Conservation (phyloP, 2,888 invertebrate species). For the Colletes collaris region DNA sequence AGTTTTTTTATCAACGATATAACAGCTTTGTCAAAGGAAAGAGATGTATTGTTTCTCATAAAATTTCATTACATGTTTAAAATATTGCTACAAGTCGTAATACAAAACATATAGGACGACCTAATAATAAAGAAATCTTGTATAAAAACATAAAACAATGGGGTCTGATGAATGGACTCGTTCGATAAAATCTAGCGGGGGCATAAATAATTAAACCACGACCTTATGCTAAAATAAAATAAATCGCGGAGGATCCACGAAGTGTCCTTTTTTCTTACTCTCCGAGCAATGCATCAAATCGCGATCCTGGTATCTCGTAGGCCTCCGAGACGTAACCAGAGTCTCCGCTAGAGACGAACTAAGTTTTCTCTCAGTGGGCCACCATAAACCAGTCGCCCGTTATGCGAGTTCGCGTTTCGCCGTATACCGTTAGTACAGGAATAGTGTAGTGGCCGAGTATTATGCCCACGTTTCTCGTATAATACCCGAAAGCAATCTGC, state of each 20-base stretch:
- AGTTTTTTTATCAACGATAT: too few relatives aligned
- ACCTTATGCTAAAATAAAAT: slow-evolving; percentile 45
- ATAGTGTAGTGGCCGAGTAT: slow-evolving; percentile 57
- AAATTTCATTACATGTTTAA: too few relatives aligned
- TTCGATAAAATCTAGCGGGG: slow-evolving; percentile 45
- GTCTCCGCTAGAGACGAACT: slow-evolving; percentile 42
- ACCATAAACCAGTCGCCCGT: slow-evolving; percentile 62
- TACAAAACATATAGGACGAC: too few relatives aligned
- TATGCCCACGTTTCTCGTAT: slow-evolving; percentile 65
- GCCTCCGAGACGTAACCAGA: slow-evolving; percentile 56
- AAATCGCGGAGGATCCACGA: slow-evolving; percentile 17
- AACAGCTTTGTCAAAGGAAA: too few relatives aligned
- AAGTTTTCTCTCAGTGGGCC: slow-evolving; percentile 41
- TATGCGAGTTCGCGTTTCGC: slow-evolving; percentile 43
- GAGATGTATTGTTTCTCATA: too few relatives aligned
- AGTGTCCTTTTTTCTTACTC: background rate
- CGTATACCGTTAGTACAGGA: slow-evolving; percentile 63
- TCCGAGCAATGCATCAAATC: slow-evolving; percentile 48
- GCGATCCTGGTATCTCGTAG: slow-evolving; percentile 40
- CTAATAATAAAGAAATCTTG: too few relatives aligned
- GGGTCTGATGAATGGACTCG: background rate
- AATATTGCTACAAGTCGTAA: too few relatives aligned
- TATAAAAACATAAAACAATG: too few relatives aligned
- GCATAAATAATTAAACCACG: slow-evolving; percentile 56
- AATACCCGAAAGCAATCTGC: slow-evolving; percentile 65